Conservation (phyloP, 2,888 invertebrate species). For the Athalia circularis region DNA sequence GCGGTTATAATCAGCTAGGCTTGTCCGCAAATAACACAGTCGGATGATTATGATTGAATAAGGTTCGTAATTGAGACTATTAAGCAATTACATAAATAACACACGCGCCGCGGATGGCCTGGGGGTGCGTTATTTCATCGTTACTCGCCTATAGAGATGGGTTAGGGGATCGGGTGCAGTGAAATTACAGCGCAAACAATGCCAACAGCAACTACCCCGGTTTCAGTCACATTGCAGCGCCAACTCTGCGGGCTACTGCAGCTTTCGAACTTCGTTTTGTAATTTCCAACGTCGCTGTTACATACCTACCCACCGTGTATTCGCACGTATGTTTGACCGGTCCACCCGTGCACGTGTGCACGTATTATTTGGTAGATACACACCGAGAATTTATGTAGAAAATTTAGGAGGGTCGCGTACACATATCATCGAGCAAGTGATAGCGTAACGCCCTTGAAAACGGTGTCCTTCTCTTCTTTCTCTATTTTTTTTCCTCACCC, state of each 20-base stretch:
- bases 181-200: conserved; percentile 72
- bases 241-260: background rate
- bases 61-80: conserved; percentile 72
- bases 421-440: too few species aligned
- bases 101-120: conserved; percentile 56
- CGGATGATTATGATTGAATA: conserved; percentile 73
- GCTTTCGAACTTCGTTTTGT: background rate
- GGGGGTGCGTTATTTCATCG: conserved; percentile 70
- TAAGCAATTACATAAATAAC: conserved; percentile 73
- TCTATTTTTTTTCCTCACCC: too few species aligned
- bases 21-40: conserved; percentile 72
- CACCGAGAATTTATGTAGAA: too few species aligned
- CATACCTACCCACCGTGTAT: too few species aligned
- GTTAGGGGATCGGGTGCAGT: conserved; percentile 48
- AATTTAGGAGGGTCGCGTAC: too few species aligned
- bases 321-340: too few species aligned
- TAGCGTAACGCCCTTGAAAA: too few species aligned
- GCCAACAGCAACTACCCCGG: conserved; percentile 50
- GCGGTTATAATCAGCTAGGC: conserved; percentile 72
- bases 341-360: too few species aligned
- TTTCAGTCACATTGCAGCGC: background rate
- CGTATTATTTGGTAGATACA: too few species aligned
- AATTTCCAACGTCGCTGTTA: too few species aligned
- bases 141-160: conserved; percentile 49
- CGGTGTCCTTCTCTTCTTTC: too few species aligned